Evolutionary conservation across 2,888 invertebrate species (phyloP).

Genomic region (Mythimna pallens): DNA sequence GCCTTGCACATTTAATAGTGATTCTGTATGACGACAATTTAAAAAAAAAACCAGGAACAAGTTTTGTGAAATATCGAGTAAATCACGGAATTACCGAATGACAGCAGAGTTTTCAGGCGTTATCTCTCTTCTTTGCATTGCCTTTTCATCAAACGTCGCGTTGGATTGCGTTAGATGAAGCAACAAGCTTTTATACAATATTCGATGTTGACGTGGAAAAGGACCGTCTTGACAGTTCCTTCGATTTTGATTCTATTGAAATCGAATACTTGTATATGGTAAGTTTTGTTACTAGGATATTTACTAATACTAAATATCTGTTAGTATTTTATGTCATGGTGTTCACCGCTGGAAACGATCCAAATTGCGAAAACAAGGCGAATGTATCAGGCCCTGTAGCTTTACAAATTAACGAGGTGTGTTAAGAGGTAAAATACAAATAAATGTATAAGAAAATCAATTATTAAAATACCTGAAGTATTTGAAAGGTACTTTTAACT

Average conservation of each 20-base stretch:
- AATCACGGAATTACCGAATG: no score
- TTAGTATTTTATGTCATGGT: slow-evolving; percentile 52
- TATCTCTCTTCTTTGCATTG: no score
- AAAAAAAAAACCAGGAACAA: no score
- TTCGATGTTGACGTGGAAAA: no score
- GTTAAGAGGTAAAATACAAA: slow-evolving; percentile 61
- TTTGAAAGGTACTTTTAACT: background rate
- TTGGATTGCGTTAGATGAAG: no score
- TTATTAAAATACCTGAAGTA: slow-evolving; percentile 32
- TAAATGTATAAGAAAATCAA: slow-evolving; percentile 33
- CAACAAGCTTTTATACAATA: no score
- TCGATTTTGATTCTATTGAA: slow-evolving; percentile 3
- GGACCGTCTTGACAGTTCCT: background rate
- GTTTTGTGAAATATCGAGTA: no score
- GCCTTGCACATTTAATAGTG: no score
- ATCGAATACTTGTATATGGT: background rate
- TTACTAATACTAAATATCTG: no score
- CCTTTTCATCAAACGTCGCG: no score
- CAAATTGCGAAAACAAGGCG: slow-evolving; percentile 77
- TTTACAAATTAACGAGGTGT: slow-evolving; percentile 77
- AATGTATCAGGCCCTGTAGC: slow-evolving; percentile 76
- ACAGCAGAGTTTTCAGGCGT: no score
- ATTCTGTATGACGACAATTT: no score
- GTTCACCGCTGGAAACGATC: slow-evolving; percentile 81
- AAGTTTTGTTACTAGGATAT: background rate